Conservation (phyloP, 2,888 invertebrate genomes). For the Athrips mouffetella region DNA sequence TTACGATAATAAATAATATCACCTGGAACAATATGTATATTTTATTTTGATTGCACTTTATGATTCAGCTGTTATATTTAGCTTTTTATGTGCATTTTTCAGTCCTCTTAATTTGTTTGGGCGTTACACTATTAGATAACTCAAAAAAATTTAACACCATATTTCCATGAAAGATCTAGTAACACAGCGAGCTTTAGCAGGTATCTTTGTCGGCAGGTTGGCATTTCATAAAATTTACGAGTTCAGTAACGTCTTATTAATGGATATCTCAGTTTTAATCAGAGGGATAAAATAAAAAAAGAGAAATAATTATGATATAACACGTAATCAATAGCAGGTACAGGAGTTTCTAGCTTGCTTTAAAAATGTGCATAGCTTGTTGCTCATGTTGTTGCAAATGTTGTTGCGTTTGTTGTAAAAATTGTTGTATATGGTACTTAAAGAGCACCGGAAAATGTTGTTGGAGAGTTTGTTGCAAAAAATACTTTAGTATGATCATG, state of each 20-base stretch:
- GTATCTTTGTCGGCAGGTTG: conserved; percentile 6
- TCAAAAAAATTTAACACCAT: too few relatives aligned
- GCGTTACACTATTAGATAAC: too few relatives aligned
- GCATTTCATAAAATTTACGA: conserved; percentile 5
- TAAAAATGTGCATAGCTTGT: not conserved
- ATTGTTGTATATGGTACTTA: not conserved
- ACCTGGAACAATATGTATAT: too few relatives aligned
- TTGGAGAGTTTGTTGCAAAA: not conserved
- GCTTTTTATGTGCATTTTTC: too few relatives aligned
- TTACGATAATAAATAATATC: too few relatives aligned
- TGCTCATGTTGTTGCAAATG: not conserved
- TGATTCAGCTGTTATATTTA: too few relatives aligned
- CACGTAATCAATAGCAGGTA: too few relatives aligned
- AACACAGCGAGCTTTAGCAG: not conserved
- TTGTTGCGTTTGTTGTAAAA: not conserved
- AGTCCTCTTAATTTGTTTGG: too few relatives aligned
- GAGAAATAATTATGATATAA: too few relatives aligned
- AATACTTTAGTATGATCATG: conserved; percentile 14
- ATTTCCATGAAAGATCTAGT: too few relatives aligned
- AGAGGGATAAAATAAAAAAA: not conserved
- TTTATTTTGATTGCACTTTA: too few relatives aligned
- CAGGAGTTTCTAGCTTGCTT: not conserved
- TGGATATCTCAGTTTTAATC: too few relatives aligned
- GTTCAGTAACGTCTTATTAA: not conserved
- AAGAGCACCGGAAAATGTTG: not conserved